Conservation (phyloP, 2,888 invertebrate species). For the Ellobium chinense region DNA sequence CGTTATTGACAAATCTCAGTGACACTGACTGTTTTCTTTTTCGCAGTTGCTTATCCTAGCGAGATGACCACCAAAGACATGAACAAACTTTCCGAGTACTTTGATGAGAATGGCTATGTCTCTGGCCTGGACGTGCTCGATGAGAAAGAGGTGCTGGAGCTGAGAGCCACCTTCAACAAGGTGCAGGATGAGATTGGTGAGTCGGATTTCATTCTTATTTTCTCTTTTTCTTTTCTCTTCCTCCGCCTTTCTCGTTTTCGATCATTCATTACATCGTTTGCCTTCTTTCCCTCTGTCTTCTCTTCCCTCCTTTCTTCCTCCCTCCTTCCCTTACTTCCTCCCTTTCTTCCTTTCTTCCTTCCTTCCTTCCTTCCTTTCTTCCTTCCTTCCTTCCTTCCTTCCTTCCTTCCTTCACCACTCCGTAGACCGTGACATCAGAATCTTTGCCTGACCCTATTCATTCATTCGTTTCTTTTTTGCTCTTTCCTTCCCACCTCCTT, state of each 20-base stretch:
- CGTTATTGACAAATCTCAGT: too few species aligned
- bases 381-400: too few species aligned
- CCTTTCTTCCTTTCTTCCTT: neutral
- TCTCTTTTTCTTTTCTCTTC: neutral
- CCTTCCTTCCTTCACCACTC: too few species aligned
- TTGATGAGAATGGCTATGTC: conserved; percentile 55
- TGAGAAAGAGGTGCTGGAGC: conserved; percentile 47
- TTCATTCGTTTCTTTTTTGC: too few species aligned
- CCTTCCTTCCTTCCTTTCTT: too few species aligned
- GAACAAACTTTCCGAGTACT: conserved; percentile 27
- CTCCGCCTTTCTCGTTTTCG: neutral
- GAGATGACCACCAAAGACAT: conserved; percentile 12
- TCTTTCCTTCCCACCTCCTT: too few species aligned
- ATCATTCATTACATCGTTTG: neutral
- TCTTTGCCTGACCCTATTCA: too few species aligned
- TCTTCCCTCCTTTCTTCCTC: neutral
- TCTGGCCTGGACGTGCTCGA: conserved; percentile 51
- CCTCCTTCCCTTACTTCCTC: neutral
- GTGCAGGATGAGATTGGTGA: conserved; percentile 56
- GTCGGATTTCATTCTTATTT: too few species aligned
- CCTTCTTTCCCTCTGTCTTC: neutral
- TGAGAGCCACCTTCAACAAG: conserved; percentile 52
- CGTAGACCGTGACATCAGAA: too few species aligned
- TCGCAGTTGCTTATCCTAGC: neutral
- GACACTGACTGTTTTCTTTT: neutral